phyloP scores from a whole-genome alignment of 2,888 invertebrate genomes.

The Sinohyriopsis cumingii region DNA sequence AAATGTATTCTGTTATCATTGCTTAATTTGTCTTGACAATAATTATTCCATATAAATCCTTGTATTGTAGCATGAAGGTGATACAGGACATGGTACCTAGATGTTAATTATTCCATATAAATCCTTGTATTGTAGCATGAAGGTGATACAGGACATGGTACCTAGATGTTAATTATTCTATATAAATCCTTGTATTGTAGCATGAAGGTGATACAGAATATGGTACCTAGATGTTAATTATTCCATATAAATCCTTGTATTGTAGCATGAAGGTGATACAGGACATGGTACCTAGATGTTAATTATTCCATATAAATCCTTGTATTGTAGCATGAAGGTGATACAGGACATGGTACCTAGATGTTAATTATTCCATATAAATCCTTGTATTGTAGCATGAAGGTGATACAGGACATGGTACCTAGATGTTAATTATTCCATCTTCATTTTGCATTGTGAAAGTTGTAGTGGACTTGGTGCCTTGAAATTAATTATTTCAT shows the following conservation, averaged over 20 bases:
- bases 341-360: slow-evolving; percentile 54
- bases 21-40: too few species aligned
- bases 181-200: slow-evolving; percentile 32
- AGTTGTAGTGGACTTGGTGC: slow-evolving; percentile 43
- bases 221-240: slow-evolving; percentile 31
- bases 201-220: slow-evolving; percentile 59
- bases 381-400: slow-evolving; percentile 47
- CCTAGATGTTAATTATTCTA: slow-evolving; percentile 4
- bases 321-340: slow-evolving; percentile 56
- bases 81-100: slow-evolving; percentile 54
- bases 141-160: slow-evolving; percentile 60
- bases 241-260: neutral
- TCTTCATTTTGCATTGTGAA: too few species aligned
- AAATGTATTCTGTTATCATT: too few species aligned
- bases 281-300: slow-evolving; percentile 52
- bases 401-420: slow-evolving; percentile 60
- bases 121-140: slow-evolving; percentile 47
- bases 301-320: too few species aligned
- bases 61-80: slow-evolving; percentile 56
- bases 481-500: too few species aligned
- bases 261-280: slow-evolving; percentile 62
- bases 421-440: slow-evolving; percentile 5
- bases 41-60: too few species aligned
- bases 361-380: too few species aligned
- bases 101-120: too few species aligned